Evolutionary conservation across 2,113 vertebrate genomes (phyloP).

Genomic region (Bubalus kerabau): DNA sequence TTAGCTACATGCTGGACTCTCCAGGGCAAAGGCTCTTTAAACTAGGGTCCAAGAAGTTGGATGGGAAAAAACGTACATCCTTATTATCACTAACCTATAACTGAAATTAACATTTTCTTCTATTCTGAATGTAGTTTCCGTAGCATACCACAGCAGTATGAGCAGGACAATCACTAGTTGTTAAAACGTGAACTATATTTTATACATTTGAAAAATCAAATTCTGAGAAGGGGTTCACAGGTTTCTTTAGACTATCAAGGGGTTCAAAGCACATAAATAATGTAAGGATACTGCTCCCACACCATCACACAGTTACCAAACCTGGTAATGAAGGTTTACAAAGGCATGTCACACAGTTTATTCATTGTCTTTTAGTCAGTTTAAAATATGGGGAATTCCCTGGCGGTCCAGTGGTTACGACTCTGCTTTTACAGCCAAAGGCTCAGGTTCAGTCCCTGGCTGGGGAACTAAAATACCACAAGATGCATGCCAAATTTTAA

Average conservation of each 20-base stretch:
- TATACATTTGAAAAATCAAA: not conserved
- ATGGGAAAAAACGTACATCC: not conserved
- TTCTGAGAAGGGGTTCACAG: not conserved
- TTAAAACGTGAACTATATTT: not conserved
- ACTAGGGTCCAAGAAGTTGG: not conserved
- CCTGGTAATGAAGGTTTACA: not conserved
- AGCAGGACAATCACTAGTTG: not conserved
- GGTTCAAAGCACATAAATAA: not conserved
- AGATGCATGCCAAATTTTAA: not conserved
- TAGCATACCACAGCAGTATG: not conserved
- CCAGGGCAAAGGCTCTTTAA: not conserved
- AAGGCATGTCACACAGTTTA: not conserved
- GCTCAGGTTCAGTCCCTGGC: not conserved
- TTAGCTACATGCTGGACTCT: not conserved
- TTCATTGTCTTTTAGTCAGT: not conserved
- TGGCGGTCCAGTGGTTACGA: not conserved
- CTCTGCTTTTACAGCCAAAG: not conserved
- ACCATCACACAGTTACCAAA: not conserved
- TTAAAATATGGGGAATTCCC: not conserved
- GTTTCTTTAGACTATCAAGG: not conserved
- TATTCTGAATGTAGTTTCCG: not conserved
- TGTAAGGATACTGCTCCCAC: not conserved
- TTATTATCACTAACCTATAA: not conserved
- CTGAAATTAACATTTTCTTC: slow-evolving; percentile 7
- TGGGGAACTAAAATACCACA: not conserved